Percentiles rank a stretch among this genome's conserved stretches.
phyloP scores from a whole-genome alignment of 2,113 vertebrate genomes.

The Myanophis thanlyinensis region DNA sequence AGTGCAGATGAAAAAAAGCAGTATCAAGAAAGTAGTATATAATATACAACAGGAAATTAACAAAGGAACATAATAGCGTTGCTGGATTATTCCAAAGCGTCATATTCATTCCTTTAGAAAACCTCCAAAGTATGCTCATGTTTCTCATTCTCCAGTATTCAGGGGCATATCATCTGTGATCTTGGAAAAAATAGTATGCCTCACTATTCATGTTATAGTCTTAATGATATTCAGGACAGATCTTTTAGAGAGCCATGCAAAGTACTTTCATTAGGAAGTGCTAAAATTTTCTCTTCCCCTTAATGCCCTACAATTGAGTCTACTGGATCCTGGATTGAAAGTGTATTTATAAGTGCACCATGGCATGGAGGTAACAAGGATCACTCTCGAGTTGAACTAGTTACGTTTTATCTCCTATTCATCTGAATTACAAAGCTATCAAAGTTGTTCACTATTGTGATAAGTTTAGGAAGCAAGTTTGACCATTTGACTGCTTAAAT shows the following conservation, averaged over 20 bases:
- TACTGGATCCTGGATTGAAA: background rate
- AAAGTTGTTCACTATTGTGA: background rate
- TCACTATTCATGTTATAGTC: background rate
- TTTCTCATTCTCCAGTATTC: background rate
- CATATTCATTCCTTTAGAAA: background rate
- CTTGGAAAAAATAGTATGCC: background rate
- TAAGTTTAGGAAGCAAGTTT: too few relatives aligned
- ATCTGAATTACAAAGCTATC: background rate
- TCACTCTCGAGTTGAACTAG: background rate
- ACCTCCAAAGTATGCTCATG: background rate
- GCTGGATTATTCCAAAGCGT: background rate
- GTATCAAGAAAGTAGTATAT: background rate
- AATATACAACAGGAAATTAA: background rate
- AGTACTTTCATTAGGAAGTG: background rate
- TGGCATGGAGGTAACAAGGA: background rate
- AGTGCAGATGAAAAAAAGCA: background rate
- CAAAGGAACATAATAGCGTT: background rate
- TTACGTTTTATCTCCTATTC: background rate
- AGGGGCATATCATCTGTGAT: background rate
- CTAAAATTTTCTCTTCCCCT: background rate
- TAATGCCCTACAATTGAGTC: background rate
- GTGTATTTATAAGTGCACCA: background rate
- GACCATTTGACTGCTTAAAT: too few relatives aligned
- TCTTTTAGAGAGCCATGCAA: background rate
- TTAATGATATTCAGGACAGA: background rate